These are phyloP conservation scores for Crotalus horridus DNA, from an alignment of 2,113 vertebrate genomes.

Conservation along the genomic window DNA sequence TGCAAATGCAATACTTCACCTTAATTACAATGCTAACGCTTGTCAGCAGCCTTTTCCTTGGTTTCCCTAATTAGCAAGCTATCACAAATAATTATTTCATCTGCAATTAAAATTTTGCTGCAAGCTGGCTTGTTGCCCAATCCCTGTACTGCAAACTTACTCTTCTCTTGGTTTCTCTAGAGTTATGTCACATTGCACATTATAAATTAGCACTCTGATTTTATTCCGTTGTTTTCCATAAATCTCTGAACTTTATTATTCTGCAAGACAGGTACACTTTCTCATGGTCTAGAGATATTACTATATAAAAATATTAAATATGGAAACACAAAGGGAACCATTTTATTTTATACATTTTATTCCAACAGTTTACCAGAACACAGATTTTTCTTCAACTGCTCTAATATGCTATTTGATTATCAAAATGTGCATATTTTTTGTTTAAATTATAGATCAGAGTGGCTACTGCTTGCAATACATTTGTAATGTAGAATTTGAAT, in stretches of 20 bases:
- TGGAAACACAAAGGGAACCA: background rate
- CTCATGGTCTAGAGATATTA: constrained; percentile 14
- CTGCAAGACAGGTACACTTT: constrained; percentile 24
- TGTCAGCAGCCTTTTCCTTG: constrained; percentile 66
- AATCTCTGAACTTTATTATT: constrained; percentile 41
- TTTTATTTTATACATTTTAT: background rate
- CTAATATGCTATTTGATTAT: background rate
- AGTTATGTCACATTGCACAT: constrained; percentile 20
- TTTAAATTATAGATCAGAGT: background rate
- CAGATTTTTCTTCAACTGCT: fast-evolving
- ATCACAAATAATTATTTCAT: constrained; percentile 74
- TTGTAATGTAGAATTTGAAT: background rate
- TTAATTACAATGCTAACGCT: constrained; percentile 70
- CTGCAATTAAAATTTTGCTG: constrained; percentile 65
- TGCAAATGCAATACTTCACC: constrained; percentile 68
- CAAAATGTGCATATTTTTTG: background rate
- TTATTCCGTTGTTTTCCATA: constrained; percentile 40
- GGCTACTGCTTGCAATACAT: background rate
- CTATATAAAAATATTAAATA: constrained; percentile 17
- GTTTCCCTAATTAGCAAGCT: constrained; percentile 66
- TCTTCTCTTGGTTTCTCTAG: constrained; percentile 27
- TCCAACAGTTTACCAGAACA: background rate
- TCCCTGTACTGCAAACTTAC: background rate
- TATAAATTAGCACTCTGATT: constrained; percentile 35
- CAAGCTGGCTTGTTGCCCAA: constrained; percentile 52